Conservation (phyloP, 1,140 invertebrate species). For the Ostrea denselamellosa region DNA sequence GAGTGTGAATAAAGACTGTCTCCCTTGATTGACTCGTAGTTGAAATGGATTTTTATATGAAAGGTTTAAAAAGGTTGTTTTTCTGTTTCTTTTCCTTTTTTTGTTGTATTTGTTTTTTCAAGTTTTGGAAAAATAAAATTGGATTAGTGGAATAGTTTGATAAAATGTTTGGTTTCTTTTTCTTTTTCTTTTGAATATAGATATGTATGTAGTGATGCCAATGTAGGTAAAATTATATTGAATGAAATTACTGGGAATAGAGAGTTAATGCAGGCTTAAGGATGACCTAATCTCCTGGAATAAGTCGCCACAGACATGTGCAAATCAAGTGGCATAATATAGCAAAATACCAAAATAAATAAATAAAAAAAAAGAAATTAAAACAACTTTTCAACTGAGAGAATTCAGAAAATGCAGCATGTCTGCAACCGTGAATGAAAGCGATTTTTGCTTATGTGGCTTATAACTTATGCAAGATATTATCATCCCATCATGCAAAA, state of each 20-base stretch:
- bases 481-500: constrained; percentile 19
- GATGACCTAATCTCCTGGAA: too few relatives aligned
- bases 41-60: not conserved
- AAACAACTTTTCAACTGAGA: not conserved
- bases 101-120: not conserved
- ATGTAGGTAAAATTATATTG: too few relatives aligned
- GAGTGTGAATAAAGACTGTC: not conserved
- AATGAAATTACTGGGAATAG: too few relatives aligned
- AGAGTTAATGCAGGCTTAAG: too few relatives aligned
- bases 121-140: not conserved
- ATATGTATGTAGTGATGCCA: too few relatives aligned
- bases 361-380: not conserved
- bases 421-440: not conserved
- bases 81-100: not conserved
- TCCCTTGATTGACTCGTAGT: not conserved
- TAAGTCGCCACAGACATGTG: too few relatives aligned
- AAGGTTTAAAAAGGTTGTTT: not conserved
- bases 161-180: too few relatives aligned
- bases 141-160: not conserved
- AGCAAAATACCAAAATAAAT: not conserved
- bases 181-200: too few relatives aligned
- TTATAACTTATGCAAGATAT: constrained; percentile 31
- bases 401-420: not conserved
- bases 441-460: not conserved
- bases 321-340: not conserved